phyloP scores from a whole-genome alignment of 2,888 invertebrate species.

The Cylindroiulus punctatus region DNA sequence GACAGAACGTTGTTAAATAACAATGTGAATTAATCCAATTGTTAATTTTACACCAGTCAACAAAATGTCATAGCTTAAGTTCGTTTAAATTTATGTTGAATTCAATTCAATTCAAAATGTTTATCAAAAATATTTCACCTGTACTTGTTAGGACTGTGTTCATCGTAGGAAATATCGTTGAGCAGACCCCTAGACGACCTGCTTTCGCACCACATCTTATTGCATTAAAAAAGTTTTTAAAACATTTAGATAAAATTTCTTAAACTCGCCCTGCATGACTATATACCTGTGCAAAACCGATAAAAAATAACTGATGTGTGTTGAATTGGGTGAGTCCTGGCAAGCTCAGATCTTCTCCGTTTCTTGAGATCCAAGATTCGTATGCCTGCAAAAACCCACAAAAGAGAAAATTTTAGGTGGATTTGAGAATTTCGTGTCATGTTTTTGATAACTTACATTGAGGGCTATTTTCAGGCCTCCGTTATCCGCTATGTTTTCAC shows the following conservation, averaged over 20 bases:
- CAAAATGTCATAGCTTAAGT: too few relatives aligned
- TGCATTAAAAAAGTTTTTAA: not conserved
- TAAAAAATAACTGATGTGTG: constrained; percentile 67
- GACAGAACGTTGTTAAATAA: too few relatives aligned
- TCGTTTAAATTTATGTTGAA: not conserved
- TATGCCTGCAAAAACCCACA: constrained; percentile 63
- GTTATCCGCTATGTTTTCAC: constrained; percentile 58
- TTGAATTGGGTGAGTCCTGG: constrained; percentile 62
- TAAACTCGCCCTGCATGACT: not conserved
- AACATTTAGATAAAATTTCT: not conserved
- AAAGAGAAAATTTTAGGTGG: not conserved
- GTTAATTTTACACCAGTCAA: too few relatives aligned
- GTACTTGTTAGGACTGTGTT: constrained; percentile 84
- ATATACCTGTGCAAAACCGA: constrained; percentile 71
- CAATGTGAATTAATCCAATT: too few relatives aligned
- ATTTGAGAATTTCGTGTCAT: not conserved
- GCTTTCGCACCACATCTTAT: constrained; percentile 61
- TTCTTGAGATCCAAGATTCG: constrained; percentile 63
- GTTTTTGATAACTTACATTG: constrained; percentile 5
- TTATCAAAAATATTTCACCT: constrained; percentile 66
- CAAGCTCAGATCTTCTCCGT: constrained; percentile 59
- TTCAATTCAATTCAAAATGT: constrained; percentile 37
- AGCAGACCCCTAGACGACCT: constrained; percentile 78
- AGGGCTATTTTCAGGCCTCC: constrained; percentile 58
- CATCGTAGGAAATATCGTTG: constrained; percentile 73